These are phyloP conservation scores for Nyctibius bracteatus DNA, from an alignment of 2,113 vertebrate species.

Conservation along the genomic window DNA sequence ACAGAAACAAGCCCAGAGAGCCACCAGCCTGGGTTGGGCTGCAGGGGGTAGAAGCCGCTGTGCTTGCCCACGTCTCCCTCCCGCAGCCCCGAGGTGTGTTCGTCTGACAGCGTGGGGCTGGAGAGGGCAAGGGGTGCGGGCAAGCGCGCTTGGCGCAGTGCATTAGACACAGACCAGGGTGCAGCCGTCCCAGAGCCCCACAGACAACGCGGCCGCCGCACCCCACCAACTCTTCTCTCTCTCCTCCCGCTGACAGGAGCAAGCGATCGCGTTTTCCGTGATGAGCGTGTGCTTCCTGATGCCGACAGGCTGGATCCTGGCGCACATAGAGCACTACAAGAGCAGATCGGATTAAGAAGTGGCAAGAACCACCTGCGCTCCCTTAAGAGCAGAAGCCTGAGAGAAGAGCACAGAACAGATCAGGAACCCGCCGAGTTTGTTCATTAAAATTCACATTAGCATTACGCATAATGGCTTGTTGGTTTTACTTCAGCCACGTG, in stretches of 20 bases:
- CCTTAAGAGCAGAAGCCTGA: accelerated
- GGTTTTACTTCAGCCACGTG: accelerated
- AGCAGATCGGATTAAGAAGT: neutral
- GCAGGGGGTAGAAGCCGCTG: accelerated
- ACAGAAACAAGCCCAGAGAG: neutral
- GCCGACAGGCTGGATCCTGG: conserved; percentile 74
- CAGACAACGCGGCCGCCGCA: accelerated
- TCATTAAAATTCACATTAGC: neutral
- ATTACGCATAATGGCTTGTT: accelerated
- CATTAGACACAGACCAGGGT: accelerated
- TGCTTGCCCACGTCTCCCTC: neutral
- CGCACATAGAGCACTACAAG: conserved; percentile 73
- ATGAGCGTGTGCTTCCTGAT: conserved; percentile 38
- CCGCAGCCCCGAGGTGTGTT: accelerated
- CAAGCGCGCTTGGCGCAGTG: accelerated
- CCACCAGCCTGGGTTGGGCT: accelerated
- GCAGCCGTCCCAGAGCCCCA: accelerated
- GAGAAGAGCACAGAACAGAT: neutral
- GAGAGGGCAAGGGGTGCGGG: accelerated
- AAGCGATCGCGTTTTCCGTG: neutral
- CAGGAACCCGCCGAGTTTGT: no score
- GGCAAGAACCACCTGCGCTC: neutral
- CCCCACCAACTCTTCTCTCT: accelerated
- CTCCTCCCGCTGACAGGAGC: conserved; percentile 64
- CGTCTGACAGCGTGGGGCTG: accelerated